Percentiles rank a stretch among this genome's conserved stretches.
Evolutionary conservation across 1,140 invertebrate species (phyloP).

Genomic region (Sminthurinus signatus): DNA sequence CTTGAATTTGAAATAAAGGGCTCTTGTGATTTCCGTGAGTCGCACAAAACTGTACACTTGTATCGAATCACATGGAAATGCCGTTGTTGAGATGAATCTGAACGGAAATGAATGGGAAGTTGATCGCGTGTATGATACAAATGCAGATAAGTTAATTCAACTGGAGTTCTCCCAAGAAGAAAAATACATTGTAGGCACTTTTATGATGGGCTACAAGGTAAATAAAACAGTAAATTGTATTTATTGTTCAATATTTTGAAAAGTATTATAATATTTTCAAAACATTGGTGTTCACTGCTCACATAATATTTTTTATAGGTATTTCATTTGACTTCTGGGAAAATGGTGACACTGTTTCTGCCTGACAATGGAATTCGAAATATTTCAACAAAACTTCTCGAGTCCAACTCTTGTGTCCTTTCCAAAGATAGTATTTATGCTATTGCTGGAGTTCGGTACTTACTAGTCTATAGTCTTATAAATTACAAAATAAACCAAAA

Average conservation of each 20-base stretch:
- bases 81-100: constrained; percentile 35
- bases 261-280: too few relatives aligned
- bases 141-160: constrained; percentile 48
- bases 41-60: constrained; percentile 45
- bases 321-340: constrained; percentile 45
- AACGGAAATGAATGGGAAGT: constrained; percentile 45
- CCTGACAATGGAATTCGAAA: constrained; percentile 81
- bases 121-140: constrained; percentile 47
- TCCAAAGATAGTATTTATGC: constrained; percentile 85
- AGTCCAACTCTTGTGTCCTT: constrained; percentile 83
- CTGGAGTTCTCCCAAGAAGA: constrained; percentile 49
- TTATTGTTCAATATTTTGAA: too few relatives aligned
- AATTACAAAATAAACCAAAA: too few relatives aligned
- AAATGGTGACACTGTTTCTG: constrained; percentile 62
- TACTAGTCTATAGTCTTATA: background rate
- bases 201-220: constrained; percentile 48
- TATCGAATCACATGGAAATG: constrained; percentile 42
- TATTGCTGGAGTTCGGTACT: constrained; percentile 81
- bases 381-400: constrained; percentile 80
- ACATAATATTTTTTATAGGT: constrained; percentile 39
- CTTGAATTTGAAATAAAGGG: constrained; percentile 11
- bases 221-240: background rate
- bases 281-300: too few relatives aligned
- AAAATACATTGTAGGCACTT: constrained; percentile 49
- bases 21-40: constrained; percentile 40